Conservation (phyloP, 92 coral and sea anemone genomes). For the Parazoanthus swiftii region DNA sequence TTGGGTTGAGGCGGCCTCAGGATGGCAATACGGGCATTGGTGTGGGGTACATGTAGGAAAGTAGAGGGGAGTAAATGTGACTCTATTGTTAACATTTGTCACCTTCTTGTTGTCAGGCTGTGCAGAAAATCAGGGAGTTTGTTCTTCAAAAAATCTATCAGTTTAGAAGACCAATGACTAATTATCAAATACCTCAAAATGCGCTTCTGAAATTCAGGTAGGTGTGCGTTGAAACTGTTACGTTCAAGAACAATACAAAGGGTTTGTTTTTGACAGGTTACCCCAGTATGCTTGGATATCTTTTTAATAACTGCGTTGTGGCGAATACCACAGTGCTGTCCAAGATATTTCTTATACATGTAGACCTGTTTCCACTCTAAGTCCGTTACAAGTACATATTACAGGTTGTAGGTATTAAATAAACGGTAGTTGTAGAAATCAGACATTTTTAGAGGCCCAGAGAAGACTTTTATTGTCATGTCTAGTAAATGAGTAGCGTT, state of each 20-base stretch:
- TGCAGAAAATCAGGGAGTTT: conserved; percentile 91
- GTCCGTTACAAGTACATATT: background rate
- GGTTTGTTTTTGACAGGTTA: background rate
- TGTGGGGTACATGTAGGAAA: background rate
- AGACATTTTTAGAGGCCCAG: no score
- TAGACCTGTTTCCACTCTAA: no score
- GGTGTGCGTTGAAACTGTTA: background rate
- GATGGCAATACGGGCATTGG: background rate
- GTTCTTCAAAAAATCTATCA: conserved; percentile 87
- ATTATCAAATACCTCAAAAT: conserved; percentile 97
- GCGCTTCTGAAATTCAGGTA: conserved; percentile 94
- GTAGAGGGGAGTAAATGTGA: background rate
- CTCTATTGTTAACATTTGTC: background rate
- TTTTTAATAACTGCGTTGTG: no score
- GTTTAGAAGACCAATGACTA: conserved; percentile 94
- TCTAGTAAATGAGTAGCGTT: no score
- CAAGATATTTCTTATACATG: no score
- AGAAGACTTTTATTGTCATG: no score
- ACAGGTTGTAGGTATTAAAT: no score
- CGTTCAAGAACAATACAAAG: background rate
- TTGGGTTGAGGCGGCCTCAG: no score
- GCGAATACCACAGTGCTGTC: no score
- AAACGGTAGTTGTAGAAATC: no score
- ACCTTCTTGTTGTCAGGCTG: conserved; percentile 65
- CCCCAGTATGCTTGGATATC: background rate